Evolutionary conservation across 2,888 invertebrate species (phyloP).

Genomic region (Cecidostiba fungosa): DNA sequence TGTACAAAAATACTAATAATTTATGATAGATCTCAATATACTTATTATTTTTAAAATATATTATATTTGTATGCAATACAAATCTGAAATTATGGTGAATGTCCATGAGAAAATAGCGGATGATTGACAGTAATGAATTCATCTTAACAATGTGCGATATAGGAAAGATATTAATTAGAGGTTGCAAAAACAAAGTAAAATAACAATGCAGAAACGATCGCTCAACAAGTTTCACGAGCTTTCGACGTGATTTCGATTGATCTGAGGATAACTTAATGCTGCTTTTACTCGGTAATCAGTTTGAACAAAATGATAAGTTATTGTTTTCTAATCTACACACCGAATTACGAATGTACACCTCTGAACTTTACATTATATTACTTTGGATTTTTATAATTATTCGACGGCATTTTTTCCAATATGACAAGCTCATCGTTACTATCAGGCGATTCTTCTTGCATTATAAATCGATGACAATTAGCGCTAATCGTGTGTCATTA

Average conservation of each 20-base stretch:
- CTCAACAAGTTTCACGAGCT: neutral
- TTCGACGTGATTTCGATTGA: neutral
- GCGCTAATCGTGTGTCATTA: conserved; percentile 21
- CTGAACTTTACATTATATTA: too few relatives aligned
- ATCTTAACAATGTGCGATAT: neutral
- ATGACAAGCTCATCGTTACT: neutral
- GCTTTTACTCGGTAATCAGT: neutral
- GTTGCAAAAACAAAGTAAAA: neutral
- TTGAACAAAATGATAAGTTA: neutral
- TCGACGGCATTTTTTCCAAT: neutral
- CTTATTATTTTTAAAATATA: too few relatives aligned
- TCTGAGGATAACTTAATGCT: neutral
- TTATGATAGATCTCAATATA: too few relatives aligned
- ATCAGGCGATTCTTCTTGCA: neutral
- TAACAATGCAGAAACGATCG: neutral
- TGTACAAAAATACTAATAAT: neutral
- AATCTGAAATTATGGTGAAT: neutral
- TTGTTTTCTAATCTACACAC: neutral
- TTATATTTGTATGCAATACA: too few relatives aligned
- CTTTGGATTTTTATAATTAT: neutral
- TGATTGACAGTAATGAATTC: neutral
- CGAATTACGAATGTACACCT: too few relatives aligned
- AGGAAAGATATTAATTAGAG: neutral
- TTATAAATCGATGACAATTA: conserved; percentile 22
- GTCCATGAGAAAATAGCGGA: neutral